A percentile compares a stretch with the other conserved stretches of the same genome.
Conservation (phyloP, 1,140 invertebrate genomes). For the Cryptotermes secundus region DNA sequence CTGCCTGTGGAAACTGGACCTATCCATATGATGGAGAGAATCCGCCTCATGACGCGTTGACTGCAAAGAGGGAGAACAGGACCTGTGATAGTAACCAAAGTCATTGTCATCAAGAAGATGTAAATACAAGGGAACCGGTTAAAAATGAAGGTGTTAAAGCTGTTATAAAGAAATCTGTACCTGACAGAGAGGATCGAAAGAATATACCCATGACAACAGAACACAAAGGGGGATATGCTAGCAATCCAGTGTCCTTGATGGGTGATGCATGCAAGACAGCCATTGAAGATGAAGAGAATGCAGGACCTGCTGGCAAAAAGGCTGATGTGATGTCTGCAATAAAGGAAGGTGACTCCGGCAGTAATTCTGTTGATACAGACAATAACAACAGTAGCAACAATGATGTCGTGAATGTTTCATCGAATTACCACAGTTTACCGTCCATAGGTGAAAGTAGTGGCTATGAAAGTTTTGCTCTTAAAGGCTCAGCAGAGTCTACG, state of each 20-base stretch:
- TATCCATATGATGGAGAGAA: conserved; percentile 69
- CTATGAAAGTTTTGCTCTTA: conserved; percentile 77
- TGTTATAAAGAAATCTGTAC: background rate
- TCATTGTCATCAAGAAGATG: conserved; percentile 17
- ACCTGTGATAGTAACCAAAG: conserved; percentile 35
- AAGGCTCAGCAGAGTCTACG: conserved; percentile 50
- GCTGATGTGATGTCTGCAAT: background rate
- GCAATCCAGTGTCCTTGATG: background rate
- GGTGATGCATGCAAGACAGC: too few relatives aligned
- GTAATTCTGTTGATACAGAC: background rate
- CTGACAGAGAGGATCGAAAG: background rate
- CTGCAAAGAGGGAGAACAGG: conserved; percentile 37
- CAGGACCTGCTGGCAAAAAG: background rate
- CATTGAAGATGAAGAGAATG: background rate
- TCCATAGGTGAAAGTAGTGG: conserved; percentile 80
- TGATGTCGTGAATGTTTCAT: background rate
- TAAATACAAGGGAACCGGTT: background rate
- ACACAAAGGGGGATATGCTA: background rate
- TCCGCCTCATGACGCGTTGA: conserved; percentile 42
- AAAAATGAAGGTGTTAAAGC: background rate
- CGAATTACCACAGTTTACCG: conserved; percentile 56
- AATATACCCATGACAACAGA: background rate
- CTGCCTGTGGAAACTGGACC: conserved; percentile 75
- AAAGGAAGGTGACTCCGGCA: background rate
- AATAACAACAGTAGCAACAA: background rate